Evolutionary conservation across 2,888 invertebrate genomes (phyloP).

Genomic region (Caenorhabditis becei): DNA sequence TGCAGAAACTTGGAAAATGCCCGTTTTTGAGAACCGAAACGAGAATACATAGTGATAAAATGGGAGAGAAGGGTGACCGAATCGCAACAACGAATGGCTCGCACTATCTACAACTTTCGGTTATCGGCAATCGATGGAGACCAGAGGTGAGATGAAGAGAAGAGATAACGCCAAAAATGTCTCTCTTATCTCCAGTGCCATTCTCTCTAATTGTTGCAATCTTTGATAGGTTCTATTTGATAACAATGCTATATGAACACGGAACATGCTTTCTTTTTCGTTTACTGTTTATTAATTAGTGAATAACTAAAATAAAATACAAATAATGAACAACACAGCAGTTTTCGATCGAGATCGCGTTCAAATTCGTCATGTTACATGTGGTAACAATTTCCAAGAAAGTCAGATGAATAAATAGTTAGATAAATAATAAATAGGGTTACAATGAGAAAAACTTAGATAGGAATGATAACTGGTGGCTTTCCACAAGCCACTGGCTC

Average conservation of each 20-base stretch:
- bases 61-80: slow-evolving; percentile 4
- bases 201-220: slow-evolving; percentile 6
- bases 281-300: slow-evolving; percentile 3
- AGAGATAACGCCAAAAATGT: slow-evolving; percentile 30
- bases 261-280: neutral
- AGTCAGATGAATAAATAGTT: slow-evolving; percentile 26
- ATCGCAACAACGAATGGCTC: neutral
- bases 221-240: slow-evolving; percentile 22
- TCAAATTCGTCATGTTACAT: slow-evolving; percentile 52
- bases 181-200: slow-evolving; percentile 8
- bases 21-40: slow-evolving; percentile 32
- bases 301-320: neutral
- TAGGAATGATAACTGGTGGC: slow-evolving; percentile 57
- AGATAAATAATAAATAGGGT: slow-evolving; percentile 7
- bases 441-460: slow-evolving; percentile 19
- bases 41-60: slow-evolving; percentile 25
- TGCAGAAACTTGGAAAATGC: slow-evolving; percentile 60
- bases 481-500: slow-evolving; percentile 65
- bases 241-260: slow-evolving; percentile 27
- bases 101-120: slow-evolving; percentile 28
- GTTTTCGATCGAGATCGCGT: slow-evolving; percentile 60
- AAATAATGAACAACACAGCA: neutral
- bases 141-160: slow-evolving; percentile 21
- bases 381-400: neutral
- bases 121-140: slow-evolving; percentile 28